Evolutionary conservation across 2,888 invertebrate species (phyloP), one percentile per base, ranked within the genome.

Genomic region (Sarcophaga caerulescens): DNA sequence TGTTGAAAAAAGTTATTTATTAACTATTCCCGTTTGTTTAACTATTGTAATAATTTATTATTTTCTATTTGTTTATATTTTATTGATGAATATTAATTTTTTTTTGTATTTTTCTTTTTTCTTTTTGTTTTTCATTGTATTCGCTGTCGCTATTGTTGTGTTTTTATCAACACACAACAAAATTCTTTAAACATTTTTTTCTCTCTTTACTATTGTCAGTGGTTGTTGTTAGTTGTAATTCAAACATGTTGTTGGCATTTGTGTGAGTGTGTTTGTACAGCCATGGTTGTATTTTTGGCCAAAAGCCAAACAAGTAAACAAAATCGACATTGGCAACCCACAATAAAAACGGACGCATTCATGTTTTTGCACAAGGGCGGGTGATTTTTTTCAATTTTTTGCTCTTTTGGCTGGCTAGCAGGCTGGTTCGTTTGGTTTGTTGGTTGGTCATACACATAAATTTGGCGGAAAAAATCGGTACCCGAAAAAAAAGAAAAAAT

Each of bases 291-390:
- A 76, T 35, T 68, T 25, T 85, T 87, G 87, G 81, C 83, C 73
- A 44, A n/a, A 69, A 74, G 85, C 87, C 84, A 87, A 84, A 66
- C 8, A 84, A 70, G 77, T 81, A 84, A 86, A 86, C 86, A 84
- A 75, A 66, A 68, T 84, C 77, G 77, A 75, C 81, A 84, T 84
- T 86, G 86, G 84, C 57, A 75, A 68, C 70, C 84, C 86, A 75
- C 84, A 84, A 59, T 17, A 66, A 63, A 35, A 75, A 60, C 23
- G 68, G 47, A 68, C 76, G 68, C 35, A 78, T 71, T 63, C 35
- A 62, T 71, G 78, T 66, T 79, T 35, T 47, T 23, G 79, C 52
- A 76, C 83, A 85, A 80, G 73, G 76, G 79, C 76, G 71, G 79
- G 35, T 10, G 8, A 10, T 35, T 35, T 35, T 35, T 35, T 35